Evolutionary conservation across 2,797 vertebrate genomes (phyloP), one percentile per base, ranked within the genome.

Genomic region (Rhabdomys pumilio): DNA sequence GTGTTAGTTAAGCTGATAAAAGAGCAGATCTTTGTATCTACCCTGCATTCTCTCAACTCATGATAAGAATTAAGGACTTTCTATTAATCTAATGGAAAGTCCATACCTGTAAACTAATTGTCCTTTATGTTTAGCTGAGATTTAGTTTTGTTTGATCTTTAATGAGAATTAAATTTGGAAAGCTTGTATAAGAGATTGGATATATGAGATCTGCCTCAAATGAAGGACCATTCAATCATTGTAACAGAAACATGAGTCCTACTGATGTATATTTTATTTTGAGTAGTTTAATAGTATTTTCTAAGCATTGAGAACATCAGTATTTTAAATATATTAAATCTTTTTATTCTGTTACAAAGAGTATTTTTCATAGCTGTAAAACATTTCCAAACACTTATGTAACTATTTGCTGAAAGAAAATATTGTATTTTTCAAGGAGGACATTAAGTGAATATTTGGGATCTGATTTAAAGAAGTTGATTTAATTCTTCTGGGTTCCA

Each of bases 301-400:
- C 59, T 79, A 29, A 85, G 67, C 3, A 80, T 79, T 67, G 4
- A 75, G 65, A 4, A 38, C 14, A 41, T 67, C 47, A 67, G 50
- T 47, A 29, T 79, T 93, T 89, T 69, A 90, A 81, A 73, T 63
- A 53, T 61, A 50, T 90, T 82, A n/a, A 76, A 55, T 63, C 29
- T 57, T 93, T 92, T 26, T 63, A n/a, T 75, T 92, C 31, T 83
- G 2, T 47, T 29, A 29, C 47, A 47, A 47, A 8, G 31, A 83
- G 44, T 91, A 92, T 96, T 89, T 72, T 77, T 76, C 59, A 55
- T 86, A 75, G 92, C 93, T 86, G 53, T 75, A 80, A 95, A 90
- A 76, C 44, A 83, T 44, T 89, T 34, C 41, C 82, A 50, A 57
- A 90, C 82, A 79, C 57, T 47, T 86, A 92, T 26, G 76, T 76